Evolutionary conservation across 1,140 invertebrate species (phyloP).

Genomic region (Cherax destructor): DNA sequence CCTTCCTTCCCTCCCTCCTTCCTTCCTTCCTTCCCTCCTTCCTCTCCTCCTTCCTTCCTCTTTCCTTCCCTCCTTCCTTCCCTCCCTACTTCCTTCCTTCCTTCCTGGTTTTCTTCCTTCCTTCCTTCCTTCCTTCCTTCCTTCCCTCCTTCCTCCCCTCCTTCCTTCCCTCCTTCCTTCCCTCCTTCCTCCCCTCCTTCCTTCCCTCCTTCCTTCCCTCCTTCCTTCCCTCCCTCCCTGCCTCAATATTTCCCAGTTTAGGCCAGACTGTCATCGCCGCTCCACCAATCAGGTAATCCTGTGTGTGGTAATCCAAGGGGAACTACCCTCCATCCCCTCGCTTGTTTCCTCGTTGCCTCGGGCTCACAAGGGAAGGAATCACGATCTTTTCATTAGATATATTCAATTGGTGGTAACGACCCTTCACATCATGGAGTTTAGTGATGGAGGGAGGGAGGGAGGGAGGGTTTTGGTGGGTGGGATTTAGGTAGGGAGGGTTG

Average conservation of each 20-base stretch:
- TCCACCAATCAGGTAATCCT: slow-evolving; percentile 53
- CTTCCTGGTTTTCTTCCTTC: no score
- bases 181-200: background rate
- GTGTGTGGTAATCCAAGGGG: slow-evolving; percentile 21
- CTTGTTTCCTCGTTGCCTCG: background rate
- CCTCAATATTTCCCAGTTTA: slow-evolving; percentile 23
- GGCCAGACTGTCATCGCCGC: background rate
- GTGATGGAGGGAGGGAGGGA: slow-evolving; percentile 59
- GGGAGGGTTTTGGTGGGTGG: background rate
- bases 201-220: slow-evolving; percentile 18
- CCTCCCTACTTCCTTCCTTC: no score
- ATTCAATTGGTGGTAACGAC: slow-evolving; percentile 27
- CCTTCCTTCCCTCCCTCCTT: background rate
- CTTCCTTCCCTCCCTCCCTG: slow-evolving; percentile 40
- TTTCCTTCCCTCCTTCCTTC: background rate
- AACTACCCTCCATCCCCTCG: slow-evolving; percentile 21
- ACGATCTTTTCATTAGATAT: slow-evolving; percentile 53
- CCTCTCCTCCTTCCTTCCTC: background rate
- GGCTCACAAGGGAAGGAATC: slow-evolving; percentile 22
- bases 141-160: no score
- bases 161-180: no score
- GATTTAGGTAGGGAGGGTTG: background rate
- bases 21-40: background rate
- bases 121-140: no score
- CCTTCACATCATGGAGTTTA: background rate